Base-by-base conservation (phyloP, 2,888 invertebrate genomes). In the Diplolepis rosae region DNA sequence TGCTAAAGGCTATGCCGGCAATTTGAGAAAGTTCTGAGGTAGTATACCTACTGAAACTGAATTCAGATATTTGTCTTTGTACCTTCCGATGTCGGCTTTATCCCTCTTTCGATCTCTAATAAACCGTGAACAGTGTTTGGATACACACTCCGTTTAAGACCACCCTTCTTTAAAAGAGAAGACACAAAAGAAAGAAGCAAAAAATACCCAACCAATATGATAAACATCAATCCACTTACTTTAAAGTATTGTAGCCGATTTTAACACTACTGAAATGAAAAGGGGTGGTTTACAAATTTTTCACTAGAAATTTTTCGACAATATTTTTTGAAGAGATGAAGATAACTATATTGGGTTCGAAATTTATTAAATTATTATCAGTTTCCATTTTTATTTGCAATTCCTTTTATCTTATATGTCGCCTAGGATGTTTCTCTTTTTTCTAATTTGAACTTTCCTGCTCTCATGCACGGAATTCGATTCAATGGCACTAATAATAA, bases 41-140 rank as follows among this genome's bases (percentile, higher is more conserved):
- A 45, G 45, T 45, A 45, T 54, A 54, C 32, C 61, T 61, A 61
- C 61, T 61, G 61, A 39, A 39, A 61, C 35, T 61, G 56, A 56
- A 32, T 56, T 13, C 56, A 56, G 13, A 32, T 32, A 35, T 39
- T 61, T 61, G 61, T 61, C 61, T 61, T 61, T 61, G 22, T 61
- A 61, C 39, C 54, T 54, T 30, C 54, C 54, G 30, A 54, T 54
- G 54, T 18, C 61, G 39, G 61, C 39, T 39, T 39, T 61, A 61
- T 61, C 61, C 61, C 39, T 32, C 32, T 22, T 61, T 61, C 39
- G 24, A 61, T 61, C 61, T 61, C 61, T 61, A 61, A 61, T 61
- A 61, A 61, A 61, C 61, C 61, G 39, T 61, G 61, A 61, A 61
- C 39, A 39, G 61, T 61, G 56, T 61, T 61, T 54, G 39, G 61